Percentiles rank a stretch among this genome's conserved stretches.
These are phyloP conservation scores for Phortica okadai DNA, from an alignment of 2,888 invertebrate species.

Conservation along the genomic window DNA sequence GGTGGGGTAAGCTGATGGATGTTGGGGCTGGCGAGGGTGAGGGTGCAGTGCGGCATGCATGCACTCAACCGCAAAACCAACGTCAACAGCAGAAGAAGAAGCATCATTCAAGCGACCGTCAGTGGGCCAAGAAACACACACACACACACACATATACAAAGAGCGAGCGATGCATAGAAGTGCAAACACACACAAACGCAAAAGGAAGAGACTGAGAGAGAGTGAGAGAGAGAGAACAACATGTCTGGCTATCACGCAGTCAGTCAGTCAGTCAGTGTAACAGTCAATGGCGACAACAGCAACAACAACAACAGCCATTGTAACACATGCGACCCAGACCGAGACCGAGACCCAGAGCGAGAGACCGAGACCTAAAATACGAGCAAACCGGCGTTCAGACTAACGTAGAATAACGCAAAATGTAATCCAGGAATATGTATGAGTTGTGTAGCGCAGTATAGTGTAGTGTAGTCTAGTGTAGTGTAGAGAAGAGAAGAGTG, in stretches of 20 bases:
- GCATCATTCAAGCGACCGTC: no score
- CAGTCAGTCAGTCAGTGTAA: background rate
- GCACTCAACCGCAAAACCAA: constrained; percentile 45
- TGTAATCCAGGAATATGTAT: background rate
- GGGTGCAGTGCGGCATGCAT: constrained; percentile 28
- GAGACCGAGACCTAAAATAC: constrained; percentile 46
- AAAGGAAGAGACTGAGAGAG: background rate
- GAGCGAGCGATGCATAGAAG: background rate
- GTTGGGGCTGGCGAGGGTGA: no score
- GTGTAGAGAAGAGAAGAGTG: background rate
- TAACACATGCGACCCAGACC: constrained; percentile 57
- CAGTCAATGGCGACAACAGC: constrained; percentile 19
- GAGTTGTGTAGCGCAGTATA: background rate
- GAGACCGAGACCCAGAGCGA: constrained; percentile 54
- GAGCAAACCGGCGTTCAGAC: constrained; percentile 5
- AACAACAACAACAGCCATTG: constrained; percentile 18
- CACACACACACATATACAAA: background rate
- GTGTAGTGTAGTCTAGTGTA: background rate
- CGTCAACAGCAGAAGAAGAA: no score
- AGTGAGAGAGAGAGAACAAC: background rate
- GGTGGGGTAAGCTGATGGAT: no score
- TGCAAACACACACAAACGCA: background rate
- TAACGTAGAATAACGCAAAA: constrained; percentile 27
- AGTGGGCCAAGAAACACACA: no score
- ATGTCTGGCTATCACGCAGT: background rate